Conservation (phyloP, 2,113 vertebrate genomes). For the Callipepla squamata region DNA sequence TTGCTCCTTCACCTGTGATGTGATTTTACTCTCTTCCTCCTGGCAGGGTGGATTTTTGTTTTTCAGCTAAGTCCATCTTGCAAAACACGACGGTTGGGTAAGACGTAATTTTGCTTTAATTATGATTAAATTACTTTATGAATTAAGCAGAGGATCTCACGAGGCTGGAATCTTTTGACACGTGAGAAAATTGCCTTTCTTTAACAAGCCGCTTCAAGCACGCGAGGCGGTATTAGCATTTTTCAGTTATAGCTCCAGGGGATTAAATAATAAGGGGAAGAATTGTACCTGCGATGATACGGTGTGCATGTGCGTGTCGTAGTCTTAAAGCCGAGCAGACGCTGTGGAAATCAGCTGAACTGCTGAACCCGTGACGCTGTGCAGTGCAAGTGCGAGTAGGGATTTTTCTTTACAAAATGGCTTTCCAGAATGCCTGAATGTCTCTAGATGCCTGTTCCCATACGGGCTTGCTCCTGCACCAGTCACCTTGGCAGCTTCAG, state of each 20-base stretch:
- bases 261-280: conserved; percentile 73
- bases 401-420: background rate
- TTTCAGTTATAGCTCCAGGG: conserved; percentile 74
- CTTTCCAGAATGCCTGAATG: background rate
- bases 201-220: conserved; percentile 75
- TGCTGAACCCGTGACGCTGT: conserved; percentile 19
- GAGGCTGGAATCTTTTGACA: conserved; percentile 66
- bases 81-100: conserved; percentile 43
- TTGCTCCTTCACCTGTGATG: background rate
- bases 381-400: background rate
- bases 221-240: conserved; percentile 67
- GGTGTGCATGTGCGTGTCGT: conserved; percentile 17
- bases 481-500: background rate
- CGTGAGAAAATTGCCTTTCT: conserved; percentile 62
- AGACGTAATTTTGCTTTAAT: conserved; percentile 65
- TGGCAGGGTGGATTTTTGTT: background rate
- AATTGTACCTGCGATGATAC: conserved; percentile 40
- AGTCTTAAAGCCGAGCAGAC: background rate
- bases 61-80: conserved; percentile 21
- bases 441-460: background rate
- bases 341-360: conserved; percentile 8
- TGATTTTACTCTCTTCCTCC: background rate
- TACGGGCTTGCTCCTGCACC: background rate
- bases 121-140: conserved; percentile 67
- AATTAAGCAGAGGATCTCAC: conserved; percentile 60